These are phyloP conservation scores for Cololabis saira DNA, from an alignment of 2,113 vertebrate species.

Conservation along the genomic window DNA sequence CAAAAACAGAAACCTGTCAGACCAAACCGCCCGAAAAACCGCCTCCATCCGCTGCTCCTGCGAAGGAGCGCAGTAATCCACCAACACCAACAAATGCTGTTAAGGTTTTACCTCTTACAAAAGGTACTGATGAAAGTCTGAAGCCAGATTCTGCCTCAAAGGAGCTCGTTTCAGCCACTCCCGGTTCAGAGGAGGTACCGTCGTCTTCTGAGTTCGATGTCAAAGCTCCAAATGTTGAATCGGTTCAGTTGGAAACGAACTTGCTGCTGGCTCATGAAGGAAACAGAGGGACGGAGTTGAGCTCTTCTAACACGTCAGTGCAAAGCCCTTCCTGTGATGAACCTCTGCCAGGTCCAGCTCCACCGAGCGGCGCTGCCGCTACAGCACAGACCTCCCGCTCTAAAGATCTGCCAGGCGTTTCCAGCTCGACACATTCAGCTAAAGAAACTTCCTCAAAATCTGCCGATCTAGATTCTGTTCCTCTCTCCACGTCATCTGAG, in stretches of 20 bases:
- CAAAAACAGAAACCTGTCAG: conserved; percentile 56
- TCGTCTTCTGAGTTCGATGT: conserved; percentile 11
- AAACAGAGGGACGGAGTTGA: conserved; percentile 5
- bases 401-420: background rate
- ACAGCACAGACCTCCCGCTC: conserved; percentile 8
- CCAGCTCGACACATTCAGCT: conserved; percentile 1
- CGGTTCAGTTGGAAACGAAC: conserved; percentile 19
- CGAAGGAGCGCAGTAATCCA: conserved; percentile 19
- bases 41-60: conserved; percentile 23
- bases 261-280: background rate
- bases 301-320: conserved; percentile 6
- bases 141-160: conserved; percentile 31
- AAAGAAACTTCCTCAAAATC: conserved; percentile 11
- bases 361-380: conserved; percentile 10
- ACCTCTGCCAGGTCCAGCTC: conserved; percentile 12
- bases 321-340: conserved; percentile 22
- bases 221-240: conserved; percentile 12
- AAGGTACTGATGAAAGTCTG: conserved; percentile 13
- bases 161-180: conserved; percentile 1
- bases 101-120: conserved; percentile 11
- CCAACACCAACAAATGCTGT: conserved; percentile 5
- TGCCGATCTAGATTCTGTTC: conserved; percentile 15
- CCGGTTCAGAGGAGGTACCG: conserved; percentile 4
- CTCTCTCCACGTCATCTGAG: background rate
- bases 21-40: background rate